These are phyloP conservation scores for Tenthredo notha DNA, from an alignment of 2,888 invertebrate species.

Conservation along the genomic window DNA sequence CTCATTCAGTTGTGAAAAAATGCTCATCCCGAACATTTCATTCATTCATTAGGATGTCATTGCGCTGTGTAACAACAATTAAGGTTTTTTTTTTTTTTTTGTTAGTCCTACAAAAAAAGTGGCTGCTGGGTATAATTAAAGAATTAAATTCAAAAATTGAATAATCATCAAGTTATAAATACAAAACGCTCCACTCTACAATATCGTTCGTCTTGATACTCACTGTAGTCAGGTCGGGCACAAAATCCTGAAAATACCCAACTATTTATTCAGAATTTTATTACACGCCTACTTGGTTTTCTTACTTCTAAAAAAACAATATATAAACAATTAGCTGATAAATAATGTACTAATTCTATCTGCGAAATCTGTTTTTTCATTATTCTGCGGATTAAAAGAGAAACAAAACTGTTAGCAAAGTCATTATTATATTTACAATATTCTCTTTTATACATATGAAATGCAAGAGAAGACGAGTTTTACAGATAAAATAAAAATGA, in stretches of 20 bases:
- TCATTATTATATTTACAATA: conserved; percentile 13
- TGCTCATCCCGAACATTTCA: conserved; percentile 69
- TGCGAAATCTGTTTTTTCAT: conserved; percentile 8
- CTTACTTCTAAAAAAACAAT: conserved; percentile 42
- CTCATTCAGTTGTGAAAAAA: conserved; percentile 73
- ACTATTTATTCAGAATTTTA: conserved; percentile 75
- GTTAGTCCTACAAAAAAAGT: conserved; percentile 75
- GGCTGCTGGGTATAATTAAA: conserved; percentile 66
- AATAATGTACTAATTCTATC: not conserved
- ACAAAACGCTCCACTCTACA: conserved; percentile 77
- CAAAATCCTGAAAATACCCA: conserved; percentile 80
- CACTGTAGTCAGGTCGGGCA: conserved; percentile 79
- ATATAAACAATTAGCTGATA: not conserved
- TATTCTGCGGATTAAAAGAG: not conserved
- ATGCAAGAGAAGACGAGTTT: not conserved
- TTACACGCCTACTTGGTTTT: conserved; percentile 42
- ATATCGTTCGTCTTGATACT: conserved; percentile 76
- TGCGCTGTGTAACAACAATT: conserved; percentile 61
- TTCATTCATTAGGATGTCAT: conserved; percentile 67
- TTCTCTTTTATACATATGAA: not conserved
- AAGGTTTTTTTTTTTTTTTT: conserved; percentile 58
- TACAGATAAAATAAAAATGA: conserved; percentile 4
- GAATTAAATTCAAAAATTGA: conserved; percentile 64
- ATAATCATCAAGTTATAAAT: conserved; percentile 71
- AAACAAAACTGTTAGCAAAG: not conserved